A percentile compares a stretch with the other conserved stretches of the same genome.
Conservation (phyloP, 1,140 invertebrate species). For the Psilanteris sp. region DNA sequence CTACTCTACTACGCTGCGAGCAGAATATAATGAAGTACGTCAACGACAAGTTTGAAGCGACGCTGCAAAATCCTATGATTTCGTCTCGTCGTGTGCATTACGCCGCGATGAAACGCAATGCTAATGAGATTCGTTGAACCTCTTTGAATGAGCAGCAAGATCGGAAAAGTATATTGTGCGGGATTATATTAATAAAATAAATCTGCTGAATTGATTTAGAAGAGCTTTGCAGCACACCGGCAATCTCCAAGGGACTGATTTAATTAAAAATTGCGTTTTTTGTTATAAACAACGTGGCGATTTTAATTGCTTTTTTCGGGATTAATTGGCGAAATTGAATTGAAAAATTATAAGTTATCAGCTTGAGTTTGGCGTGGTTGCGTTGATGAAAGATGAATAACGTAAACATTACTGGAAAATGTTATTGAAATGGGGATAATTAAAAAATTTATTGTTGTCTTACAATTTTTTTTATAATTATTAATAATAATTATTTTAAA, state of each 20-base stretch:
- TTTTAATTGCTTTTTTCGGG: neutral
- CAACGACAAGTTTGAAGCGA: conserved; percentile 37
- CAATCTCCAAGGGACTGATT: neutral
- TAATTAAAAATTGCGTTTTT: conserved; percentile 14
- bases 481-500: too few relatives aligned
- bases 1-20: conserved; percentile 23
- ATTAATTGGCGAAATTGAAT: conserved; percentile 3
- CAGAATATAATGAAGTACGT: conserved; percentile 60
- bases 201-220: conserved; percentile 36
- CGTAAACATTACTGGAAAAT: too few relatives aligned
- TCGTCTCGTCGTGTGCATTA: conserved; percentile 38
- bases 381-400: too few relatives aligned
- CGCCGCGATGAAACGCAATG: conserved; percentile 43
- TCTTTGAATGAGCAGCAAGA: conserved; percentile 23
- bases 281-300: conserved; percentile 16
- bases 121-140: conserved; percentile 56
- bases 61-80: conserved; percentile 40
- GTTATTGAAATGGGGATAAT: too few relatives aligned
- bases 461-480: too few relatives aligned
- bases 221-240: neutral
- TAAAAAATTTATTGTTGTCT: too few relatives aligned
- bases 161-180: conserved; percentile 31
- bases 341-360: conserved; percentile 9
- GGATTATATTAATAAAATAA: conserved; percentile 42
- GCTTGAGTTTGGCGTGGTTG: too few relatives aligned